Percentiles rank a stretch among this genome's conserved stretches.
These are phyloP conservation scores for Zoanthus gigantus DNA, from an alignment of 92 coral and sea anemone genomes.

Conservation along the genomic window DNA sequence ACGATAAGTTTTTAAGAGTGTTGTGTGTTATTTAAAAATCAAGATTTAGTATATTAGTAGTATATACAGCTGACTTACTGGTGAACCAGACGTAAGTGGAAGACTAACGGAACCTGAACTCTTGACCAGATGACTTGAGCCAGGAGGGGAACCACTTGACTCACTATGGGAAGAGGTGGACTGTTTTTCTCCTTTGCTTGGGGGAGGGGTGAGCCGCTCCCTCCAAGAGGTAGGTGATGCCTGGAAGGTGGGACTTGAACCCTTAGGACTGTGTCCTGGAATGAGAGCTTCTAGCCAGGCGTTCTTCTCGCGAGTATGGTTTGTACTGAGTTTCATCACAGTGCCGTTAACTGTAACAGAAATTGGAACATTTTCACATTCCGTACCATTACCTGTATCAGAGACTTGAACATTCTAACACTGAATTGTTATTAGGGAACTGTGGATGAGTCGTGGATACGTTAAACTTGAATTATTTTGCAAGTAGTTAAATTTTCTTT, in stretches of 20 bases:
- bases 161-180: constrained; percentile 78
- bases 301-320: constrained; percentile 88
- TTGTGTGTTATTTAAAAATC: no score
- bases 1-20: no score
- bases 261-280: constrained; percentile 79
- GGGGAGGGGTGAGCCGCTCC: constrained; percentile 73
- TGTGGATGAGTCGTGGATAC: no score
- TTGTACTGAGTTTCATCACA: constrained; percentile 89
- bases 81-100: constrained; percentile 36
- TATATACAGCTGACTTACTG: not conserved
- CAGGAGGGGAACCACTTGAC: constrained; percentile 74
- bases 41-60: no score
- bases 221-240: constrained; percentile 80
- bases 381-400: no score
- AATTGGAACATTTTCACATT: no score
- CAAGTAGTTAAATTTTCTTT: no score
- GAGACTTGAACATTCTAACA: no score
- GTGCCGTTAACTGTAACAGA: constrained; percentile 73
- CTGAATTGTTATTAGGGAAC: no score
- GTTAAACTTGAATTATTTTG: no score
- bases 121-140: constrained; percentile 55
- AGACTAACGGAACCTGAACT: constrained; percentile 50
- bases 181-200: constrained; percentile 66
- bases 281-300: constrained; percentile 92
- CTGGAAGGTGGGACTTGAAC: constrained; percentile 52